Conservation (phyloP, 1,140 invertebrate species). For the Conopomorpha cramerella region DNA sequence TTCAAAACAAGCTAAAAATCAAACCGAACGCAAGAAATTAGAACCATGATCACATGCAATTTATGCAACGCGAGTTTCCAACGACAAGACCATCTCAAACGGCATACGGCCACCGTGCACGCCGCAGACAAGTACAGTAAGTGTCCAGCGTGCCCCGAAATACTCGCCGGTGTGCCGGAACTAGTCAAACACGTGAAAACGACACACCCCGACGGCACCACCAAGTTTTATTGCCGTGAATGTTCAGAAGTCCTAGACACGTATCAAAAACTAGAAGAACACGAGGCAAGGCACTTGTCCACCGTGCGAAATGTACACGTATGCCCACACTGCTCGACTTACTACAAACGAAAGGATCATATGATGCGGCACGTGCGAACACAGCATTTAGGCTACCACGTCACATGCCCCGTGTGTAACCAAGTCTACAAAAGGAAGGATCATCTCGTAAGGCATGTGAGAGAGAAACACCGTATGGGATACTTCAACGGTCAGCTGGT, state of each 20-base stretch:
- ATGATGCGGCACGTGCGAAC: constrained; percentile 29
- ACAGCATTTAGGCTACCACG: constrained; percentile 17
- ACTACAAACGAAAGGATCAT: constrained; percentile 28
- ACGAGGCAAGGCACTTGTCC: constrained; percentile 14
- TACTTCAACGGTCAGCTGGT: constrained; percentile 16
- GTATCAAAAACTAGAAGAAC: constrained; percentile 16
- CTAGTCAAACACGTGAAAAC: constrained; percentile 20
- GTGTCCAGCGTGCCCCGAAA: constrained; percentile 18
- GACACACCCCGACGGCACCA: constrained; percentile 12
- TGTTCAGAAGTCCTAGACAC: constrained; percentile 14
- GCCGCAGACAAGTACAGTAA: constrained; percentile 10
- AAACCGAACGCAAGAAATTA: too few relatives aligned
- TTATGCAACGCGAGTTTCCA: constrained; percentile 16
- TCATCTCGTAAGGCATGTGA: constrained; percentile 23
- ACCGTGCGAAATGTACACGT: constrained; percentile 12
- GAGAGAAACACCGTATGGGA: constrained; percentile 28
- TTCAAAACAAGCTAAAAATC: too few relatives aligned
- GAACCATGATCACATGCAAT: constrained; percentile 11
- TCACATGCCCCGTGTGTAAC: constrained; percentile 19
- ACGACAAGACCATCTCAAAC: constrained; percentile 23
- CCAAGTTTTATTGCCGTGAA: constrained; percentile 14
- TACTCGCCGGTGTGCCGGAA: constrained; percentile 15
- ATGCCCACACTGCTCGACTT: constrained; percentile 18
- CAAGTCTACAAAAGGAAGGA: constrained; percentile 26
- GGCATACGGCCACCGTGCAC: constrained; percentile 22